Evolutionary conservation across 2,113 vertebrate genomes (phyloP).

Genomic region (Ictalurus punctatus): DNA sequence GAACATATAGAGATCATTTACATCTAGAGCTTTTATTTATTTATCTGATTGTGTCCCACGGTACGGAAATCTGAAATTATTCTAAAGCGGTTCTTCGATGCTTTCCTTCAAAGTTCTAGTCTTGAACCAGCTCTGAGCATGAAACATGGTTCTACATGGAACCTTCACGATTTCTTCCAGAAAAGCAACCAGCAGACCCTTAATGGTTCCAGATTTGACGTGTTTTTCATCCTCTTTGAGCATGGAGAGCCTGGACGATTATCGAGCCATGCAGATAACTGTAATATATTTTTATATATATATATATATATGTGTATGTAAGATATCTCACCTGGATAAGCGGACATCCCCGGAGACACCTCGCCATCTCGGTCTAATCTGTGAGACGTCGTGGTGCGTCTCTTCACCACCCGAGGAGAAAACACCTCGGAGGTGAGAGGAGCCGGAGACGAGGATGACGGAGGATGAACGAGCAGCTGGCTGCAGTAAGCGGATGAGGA

Average conservation of each 20-base stretch:
- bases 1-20: not conserved
- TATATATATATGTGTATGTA: no score
- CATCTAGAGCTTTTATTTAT: no score
- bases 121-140: not conserved
- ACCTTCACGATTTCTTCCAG: not conserved
- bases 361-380: slow-evolving; percentile 68
- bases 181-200: not conserved
- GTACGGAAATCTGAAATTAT: not conserved
- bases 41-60: not conserved
- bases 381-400: slow-evolving; percentile 61
- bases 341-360: slow-evolving; percentile 66
- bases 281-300: not conserved
- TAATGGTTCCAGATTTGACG: not conserved
- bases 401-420: slow-evolving; percentile 75
- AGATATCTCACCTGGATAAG: slow-evolving; percentile 71
- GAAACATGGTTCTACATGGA: not conserved
- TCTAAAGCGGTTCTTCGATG: not conserved
- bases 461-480: slow-evolving; percentile 50
- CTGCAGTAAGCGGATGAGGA: slow-evolving; percentile 60
- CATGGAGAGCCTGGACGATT: no score
- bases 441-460: slow-evolving; percentile 50
- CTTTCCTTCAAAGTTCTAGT: not conserved
- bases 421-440: slow-evolving; percentile 64
- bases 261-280: not conserved
- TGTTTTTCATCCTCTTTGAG: not conserved